Evolutionary conservation across 2,797 vertebrate genomes (phyloP), one percentile per base, ranked within the genome.

Genomic region (Glossophaga mutica): DNA sequence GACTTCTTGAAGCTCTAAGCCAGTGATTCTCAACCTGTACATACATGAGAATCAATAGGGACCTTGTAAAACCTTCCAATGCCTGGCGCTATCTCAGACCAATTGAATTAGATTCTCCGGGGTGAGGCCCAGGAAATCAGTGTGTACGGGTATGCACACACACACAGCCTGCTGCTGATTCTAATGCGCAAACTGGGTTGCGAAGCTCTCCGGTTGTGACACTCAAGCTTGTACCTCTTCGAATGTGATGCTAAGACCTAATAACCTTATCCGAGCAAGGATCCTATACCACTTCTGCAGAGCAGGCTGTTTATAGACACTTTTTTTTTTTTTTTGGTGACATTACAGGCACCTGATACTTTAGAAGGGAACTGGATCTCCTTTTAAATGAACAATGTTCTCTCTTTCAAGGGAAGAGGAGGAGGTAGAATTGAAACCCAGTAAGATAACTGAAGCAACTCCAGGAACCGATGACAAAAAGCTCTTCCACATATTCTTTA

Each of bases 381-480:
- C 89, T 97, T 95, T 93, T 97, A 87, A 98, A 98, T 96, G 97
- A 96, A 90, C 85, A 97, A 79, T 82, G 91, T 96, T 96, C 67
- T 96, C 39, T 97, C 65, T 12, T 83, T 94, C 96, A 96, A 97
- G 93, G 73, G 26, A 32, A 44, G 84, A 96, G 74, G 96, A 97
- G 92, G 94, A 96, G 92, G 92, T 65, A 96, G 95, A 94, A 97
- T 83, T 86, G 86, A 98, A 86, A 96, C 55, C 71, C 92, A 92
- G 59, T 34, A 34, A 94, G 91, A 94, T 94, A 97, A 97, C 12
- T 95, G 91, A 96, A 97, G 67, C 78, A 92, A 52, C 86, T 97
- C 87, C 0, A 55, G 95, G 97, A 95, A 91, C 91, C 8, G 34
- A 62, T 74, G 76, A 70, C 96, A 94, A 91, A 70, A 97, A 98